Percentiles rank a stretch among this genome's conserved stretches.
Conservation (phyloP, 2,797 vertebrate species). For the Argya squamiceps region DNA sequence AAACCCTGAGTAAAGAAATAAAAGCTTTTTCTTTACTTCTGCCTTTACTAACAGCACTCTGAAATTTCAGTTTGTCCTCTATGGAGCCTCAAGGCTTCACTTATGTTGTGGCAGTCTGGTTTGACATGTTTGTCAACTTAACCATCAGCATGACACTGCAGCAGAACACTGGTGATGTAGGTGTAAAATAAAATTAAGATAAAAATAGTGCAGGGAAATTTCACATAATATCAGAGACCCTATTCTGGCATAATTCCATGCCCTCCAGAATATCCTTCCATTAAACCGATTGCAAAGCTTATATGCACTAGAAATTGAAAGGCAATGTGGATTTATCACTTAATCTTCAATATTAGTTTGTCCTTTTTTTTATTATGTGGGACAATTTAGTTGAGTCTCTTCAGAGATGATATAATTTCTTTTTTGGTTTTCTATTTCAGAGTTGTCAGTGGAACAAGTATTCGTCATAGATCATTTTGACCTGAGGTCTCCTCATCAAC, state of each 20-base stretch:
- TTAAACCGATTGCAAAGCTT: slow-evolving; percentile 50
- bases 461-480: neutral
- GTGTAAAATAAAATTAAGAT: neutral
- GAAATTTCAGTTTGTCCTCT: neutral
- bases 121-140: neutral
- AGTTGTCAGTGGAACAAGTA: slow-evolving; percentile 13
- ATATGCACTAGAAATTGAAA: slow-evolving; percentile 36
- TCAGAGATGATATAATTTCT: slow-evolving; percentile 30
- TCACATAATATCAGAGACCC: neutral
- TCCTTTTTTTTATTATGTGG: neutral
- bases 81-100: neutral
- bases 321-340: slow-evolving; percentile 36
- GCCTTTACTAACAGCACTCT: neutral
- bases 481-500: neutral
- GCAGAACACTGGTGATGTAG: neutral
- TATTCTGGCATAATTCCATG: slow-evolving; percentile 12
- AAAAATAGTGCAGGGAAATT: neutral
- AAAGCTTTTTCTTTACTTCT: neutral
- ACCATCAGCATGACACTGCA: neutral
- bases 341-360: slow-evolving; percentile 42
- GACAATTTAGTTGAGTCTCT: slow-evolving; percentile 15
- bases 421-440: slow-evolving; percentile 15
- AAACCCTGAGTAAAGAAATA: neutral
- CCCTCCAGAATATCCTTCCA: slow-evolving; percentile 40
- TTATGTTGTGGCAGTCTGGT: neutral